Evolutionary conservation across 2,888 invertebrate species (phyloP).

Genomic region (Melieria crassipennis): DNA sequence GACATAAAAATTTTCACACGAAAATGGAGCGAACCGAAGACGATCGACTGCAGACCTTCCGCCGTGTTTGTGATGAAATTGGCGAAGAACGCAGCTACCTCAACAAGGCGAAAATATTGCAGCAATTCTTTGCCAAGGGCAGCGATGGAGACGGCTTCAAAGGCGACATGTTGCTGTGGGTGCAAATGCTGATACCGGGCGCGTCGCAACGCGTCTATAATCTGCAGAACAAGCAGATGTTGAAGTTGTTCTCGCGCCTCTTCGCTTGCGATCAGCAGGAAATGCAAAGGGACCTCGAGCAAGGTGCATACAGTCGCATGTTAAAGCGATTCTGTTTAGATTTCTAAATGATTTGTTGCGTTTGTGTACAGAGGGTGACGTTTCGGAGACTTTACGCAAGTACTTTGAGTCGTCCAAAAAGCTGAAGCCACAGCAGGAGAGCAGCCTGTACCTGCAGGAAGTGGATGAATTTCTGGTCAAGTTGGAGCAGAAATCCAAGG

Average conservation of each 20-base stretch:
- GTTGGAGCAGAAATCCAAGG: slow-evolving; percentile 80
- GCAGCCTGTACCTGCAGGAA: slow-evolving; percentile 77
- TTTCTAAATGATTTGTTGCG: neutral
- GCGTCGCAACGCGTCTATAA: slow-evolving; percentile 88
- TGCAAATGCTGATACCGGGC: slow-evolving; percentile 84
- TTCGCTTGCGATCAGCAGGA: slow-evolving; percentile 78
- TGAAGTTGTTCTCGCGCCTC: slow-evolving; percentile 87
- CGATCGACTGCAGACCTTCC: slow-evolving; percentile 80
- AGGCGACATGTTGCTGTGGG: slow-evolving; percentile 83
- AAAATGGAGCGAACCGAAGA: slow-evolving; percentile 67
- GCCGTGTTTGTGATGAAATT: slow-evolving; percentile 80
- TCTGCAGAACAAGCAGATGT: slow-evolving; percentile 88
- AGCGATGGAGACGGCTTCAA: slow-evolving; percentile 73
- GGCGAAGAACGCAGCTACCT: slow-evolving; percentile 81
- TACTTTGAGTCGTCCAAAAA: slow-evolving; percentile 77
- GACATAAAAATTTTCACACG: neutral
- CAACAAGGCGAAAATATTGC: slow-evolving; percentile 68
- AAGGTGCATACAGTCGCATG: slow-evolving; percentile 66
- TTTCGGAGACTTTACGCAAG: slow-evolving; percentile 83
- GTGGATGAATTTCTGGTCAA: slow-evolving; percentile 80
- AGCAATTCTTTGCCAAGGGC: slow-evolving; percentile 72
- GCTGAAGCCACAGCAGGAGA: slow-evolving; percentile 73
- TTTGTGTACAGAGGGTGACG: slow-evolving; percentile 71
- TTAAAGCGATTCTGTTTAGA: neutral
- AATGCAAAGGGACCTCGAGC: slow-evolving; percentile 87